Evolutionary conservation across 2,888 invertebrate genomes (phyloP).

Genomic region (Drosophila neutralis): DNA sequence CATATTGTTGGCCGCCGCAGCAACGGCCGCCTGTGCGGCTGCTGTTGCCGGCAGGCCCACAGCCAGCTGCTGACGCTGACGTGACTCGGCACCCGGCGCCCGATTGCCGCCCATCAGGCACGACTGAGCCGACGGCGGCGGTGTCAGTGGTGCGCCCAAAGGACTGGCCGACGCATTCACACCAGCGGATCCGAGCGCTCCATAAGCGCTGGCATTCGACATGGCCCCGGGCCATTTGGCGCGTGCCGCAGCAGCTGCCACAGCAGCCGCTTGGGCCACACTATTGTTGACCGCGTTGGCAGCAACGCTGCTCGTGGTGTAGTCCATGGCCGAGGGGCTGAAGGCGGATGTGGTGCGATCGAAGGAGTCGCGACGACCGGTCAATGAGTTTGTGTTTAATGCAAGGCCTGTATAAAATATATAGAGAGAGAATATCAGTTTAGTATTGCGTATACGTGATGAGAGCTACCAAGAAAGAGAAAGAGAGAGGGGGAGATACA

Average conservation of each 20-base stretch:
- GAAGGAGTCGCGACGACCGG: constrained; percentile 91
- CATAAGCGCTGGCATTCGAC: constrained; percentile 79
- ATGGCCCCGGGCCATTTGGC: constrained; percentile 86
- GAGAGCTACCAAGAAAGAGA: neutral
- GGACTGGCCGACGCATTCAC: constrained; percentile 85
- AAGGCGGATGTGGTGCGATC: constrained; percentile 91
- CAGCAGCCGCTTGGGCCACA: constrained; percentile 82
- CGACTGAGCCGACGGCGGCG: constrained; percentile 90
- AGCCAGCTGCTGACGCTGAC: constrained; percentile 88
- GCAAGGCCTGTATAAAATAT: constrained; percentile 86
- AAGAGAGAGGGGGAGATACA: neutral
- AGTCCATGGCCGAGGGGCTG: constrained; percentile 90
- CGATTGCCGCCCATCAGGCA: constrained; percentile 88
- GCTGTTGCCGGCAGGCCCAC: constrained; percentile 84
- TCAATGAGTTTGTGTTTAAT: constrained; percentile 88
- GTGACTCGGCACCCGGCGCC: constrained; percentile 97
- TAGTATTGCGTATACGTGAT: neutral
- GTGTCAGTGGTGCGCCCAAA: constrained; percentile 87
- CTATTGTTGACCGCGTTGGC: constrained; percentile 83
- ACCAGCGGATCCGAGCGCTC: constrained; percentile 81
- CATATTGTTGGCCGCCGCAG: constrained; percentile 86
- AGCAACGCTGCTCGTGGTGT: constrained; percentile 85
- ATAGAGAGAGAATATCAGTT: neutral
- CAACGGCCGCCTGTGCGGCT: constrained; percentile 82
- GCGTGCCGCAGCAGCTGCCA: constrained; percentile 82